Conservation (phyloP, 2,797 vertebrate genomes). For the Eulemur albifrons region DNA sequence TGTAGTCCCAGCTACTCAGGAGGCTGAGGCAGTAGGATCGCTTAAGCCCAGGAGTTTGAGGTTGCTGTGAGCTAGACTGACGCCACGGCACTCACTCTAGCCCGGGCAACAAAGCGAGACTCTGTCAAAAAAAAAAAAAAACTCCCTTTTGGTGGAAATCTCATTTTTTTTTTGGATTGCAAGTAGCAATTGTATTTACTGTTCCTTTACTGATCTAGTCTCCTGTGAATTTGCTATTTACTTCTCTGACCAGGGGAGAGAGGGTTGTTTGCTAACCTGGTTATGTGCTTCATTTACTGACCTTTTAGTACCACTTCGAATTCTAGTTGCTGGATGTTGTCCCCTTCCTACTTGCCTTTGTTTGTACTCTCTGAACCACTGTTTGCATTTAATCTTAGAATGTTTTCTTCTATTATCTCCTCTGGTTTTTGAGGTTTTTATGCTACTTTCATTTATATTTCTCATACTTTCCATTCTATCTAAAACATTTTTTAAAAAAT, state of each 20-base stretch:
- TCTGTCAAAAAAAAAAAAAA: too few relatives aligned
- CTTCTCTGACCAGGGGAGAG: background rate
- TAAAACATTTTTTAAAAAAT: background rate
- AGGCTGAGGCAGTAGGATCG: too few relatives aligned
- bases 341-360: conserved; percentile 6
- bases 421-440: background rate
- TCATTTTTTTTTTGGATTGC: background rate
- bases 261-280: conserved; percentile 14
- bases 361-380: conserved; percentile 51
- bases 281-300: background rate
- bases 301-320: background rate
- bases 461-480: background rate
- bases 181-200: conserved; percentile 53
- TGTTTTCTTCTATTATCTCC: conserved; percentile 28
- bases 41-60: too few relatives aligned
- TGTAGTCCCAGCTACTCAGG: too few relatives aligned
- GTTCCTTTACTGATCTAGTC: conserved; percentile 4
- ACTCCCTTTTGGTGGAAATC: background rate
- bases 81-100: too few relatives aligned
- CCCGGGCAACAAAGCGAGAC: too few relatives aligned
- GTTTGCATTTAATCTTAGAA: conserved; percentile 70
- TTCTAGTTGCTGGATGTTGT: background rate
- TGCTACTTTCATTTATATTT: background rate
- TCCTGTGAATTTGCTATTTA: conserved; percentile 55
- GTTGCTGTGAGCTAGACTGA: too few relatives aligned